Percentiles rank a stretch among this genome's conserved stretches.
phyloP scores from a whole-genome alignment of 2,888 invertebrate species.

The Cremastinae sp. region DNA sequence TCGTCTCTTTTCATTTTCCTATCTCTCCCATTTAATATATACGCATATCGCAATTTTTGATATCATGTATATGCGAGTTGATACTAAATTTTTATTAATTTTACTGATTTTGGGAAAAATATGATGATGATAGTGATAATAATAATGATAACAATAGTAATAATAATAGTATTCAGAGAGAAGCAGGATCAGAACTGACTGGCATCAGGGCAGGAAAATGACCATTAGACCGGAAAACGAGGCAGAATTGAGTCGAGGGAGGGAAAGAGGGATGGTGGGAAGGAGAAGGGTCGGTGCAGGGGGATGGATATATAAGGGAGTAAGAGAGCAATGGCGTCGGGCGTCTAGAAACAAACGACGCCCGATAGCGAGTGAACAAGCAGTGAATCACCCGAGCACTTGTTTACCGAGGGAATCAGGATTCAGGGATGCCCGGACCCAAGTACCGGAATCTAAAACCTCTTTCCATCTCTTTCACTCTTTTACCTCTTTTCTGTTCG shows the following conservation, averaged over 20 bases:
- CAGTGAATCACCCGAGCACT: slow-evolving; percentile 79
- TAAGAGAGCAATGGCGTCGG: slow-evolving; percentile 72
- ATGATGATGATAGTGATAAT: too few species aligned
- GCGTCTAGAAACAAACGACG: slow-evolving; percentile 78
- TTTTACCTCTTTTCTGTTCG: slow-evolving; percentile 17
- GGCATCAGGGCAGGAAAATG: slow-evolving; percentile 64
- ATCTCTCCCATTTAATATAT: background rate
- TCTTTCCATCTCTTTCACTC: slow-evolving; percentile 56
- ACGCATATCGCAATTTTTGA: too few species aligned
- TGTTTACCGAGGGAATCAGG: slow-evolving; percentile 79
- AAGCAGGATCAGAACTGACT: too few species aligned
- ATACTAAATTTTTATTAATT: too few species aligned
- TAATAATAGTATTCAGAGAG: too few species aligned
- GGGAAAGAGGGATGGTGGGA: slow-evolving; percentile 43
- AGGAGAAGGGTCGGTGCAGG: slow-evolving; percentile 7
- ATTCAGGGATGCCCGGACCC: slow-evolving; percentile 75
- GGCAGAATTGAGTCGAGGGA: slow-evolving; percentile 67
- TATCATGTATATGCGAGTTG: too few species aligned
- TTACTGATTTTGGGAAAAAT: too few species aligned
- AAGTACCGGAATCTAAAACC: slow-evolving; percentile 72
- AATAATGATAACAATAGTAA: too few species aligned
- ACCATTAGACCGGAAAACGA: slow-evolving; percentile 78
- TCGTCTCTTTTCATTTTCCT: too few species aligned
- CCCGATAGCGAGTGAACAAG: slow-evolving; percentile 77
- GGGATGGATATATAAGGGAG: slow-evolving; percentile 23